Conservation (phyloP, 2,888 invertebrate species). For the Cheilosia scutellata region DNA sequence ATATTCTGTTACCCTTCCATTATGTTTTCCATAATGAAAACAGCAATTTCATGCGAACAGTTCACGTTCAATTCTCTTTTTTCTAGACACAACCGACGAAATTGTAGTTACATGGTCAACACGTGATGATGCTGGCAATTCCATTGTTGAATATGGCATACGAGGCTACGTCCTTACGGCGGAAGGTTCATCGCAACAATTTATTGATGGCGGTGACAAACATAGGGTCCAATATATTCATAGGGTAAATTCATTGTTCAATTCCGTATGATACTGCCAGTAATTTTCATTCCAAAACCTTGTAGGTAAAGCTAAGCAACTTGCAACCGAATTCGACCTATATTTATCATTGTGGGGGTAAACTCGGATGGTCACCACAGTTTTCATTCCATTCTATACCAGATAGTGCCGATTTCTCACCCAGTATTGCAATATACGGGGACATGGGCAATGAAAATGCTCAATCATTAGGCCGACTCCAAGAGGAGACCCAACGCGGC, state of each 20-base stretch:
- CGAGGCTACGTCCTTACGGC: slow-evolving; percentile 86
- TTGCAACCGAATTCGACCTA: slow-evolving; percentile 88
- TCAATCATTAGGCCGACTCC: slow-evolving; percentile 91
- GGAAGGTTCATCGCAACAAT: slow-evolving; percentile 86
- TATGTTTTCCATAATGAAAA: background rate
- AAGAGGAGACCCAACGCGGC: slow-evolving; percentile 92
- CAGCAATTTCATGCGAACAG: background rate
- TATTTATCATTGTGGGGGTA: slow-evolving; percentile 92
- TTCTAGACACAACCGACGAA: slow-evolving; percentile 87
- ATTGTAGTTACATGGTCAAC: slow-evolving; percentile 94
- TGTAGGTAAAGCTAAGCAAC: slow-evolving; percentile 85
- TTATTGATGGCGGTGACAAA: slow-evolving; percentile 90
- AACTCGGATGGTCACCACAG: slow-evolving; percentile 91
- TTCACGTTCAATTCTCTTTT: slow-evolving; percentile 9
- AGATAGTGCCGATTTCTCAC: slow-evolving; percentile 89
- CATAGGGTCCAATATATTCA: slow-evolving; percentile 91
- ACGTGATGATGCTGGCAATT: slow-evolving; percentile 87
- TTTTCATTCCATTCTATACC: slow-evolving; percentile 90
- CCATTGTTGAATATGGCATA: slow-evolving; percentile 91
- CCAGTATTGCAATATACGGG: slow-evolving; percentile 94
- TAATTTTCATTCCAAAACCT: background rate
- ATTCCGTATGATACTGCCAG: background rate
- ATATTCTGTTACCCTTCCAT: background rate
- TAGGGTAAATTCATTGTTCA: slow-evolving; percentile 85
- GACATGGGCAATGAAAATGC: slow-evolving; percentile 98